Evolutionary conservation across 2,797 vertebrate species (phyloP).

Genomic region (Aeoliscus strigatus): DNA sequence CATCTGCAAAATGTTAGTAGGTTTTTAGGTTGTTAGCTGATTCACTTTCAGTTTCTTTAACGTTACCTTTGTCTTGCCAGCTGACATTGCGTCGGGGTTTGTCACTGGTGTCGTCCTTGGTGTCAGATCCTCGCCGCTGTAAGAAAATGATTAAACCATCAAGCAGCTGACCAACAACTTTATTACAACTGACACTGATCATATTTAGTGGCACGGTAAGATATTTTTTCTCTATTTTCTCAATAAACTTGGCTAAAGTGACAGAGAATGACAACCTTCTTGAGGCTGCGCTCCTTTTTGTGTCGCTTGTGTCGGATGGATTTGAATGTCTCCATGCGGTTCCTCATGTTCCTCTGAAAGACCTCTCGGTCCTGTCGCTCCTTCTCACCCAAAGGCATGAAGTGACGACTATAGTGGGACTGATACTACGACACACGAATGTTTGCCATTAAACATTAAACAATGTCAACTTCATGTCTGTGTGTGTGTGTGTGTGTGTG

Average conservation of each 20-base stretch:
- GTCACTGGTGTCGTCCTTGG: constrained; percentile 73
- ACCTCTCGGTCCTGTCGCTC: constrained; percentile 92
- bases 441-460: too few relatives aligned
- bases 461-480: too few relatives aligned
- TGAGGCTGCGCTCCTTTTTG: constrained; percentile 85
- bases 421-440: constrained; percentile 91
- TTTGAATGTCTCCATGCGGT: constrained; percentile 91
- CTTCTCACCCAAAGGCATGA: constrained; percentile 87
- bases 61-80: constrained; percentile 86
- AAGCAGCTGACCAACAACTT: too few relatives aligned
- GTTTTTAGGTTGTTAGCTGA: too few relatives aligned
- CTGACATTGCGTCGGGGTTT: constrained; percentile 81
- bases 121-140: constrained; percentile 77
- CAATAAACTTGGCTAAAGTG: too few relatives aligned
- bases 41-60: too few relatives aligned
- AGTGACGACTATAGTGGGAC: constrained; percentile 94
- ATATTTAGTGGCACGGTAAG: too few relatives aligned
- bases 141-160: constrained; percentile 2
- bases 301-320: constrained; percentile 87
- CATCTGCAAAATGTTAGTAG: too few relatives aligned
- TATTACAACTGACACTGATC: too few relatives aligned
- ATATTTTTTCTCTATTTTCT: too few relatives aligned
- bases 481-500: constrained; percentile 3
- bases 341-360: constrained; percentile 96
- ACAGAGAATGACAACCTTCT: too few relatives aligned